Base-by-base conservation (phyloP, 2,113 vertebrate genomes). In the Recurvirostra avosetta region DNA sequence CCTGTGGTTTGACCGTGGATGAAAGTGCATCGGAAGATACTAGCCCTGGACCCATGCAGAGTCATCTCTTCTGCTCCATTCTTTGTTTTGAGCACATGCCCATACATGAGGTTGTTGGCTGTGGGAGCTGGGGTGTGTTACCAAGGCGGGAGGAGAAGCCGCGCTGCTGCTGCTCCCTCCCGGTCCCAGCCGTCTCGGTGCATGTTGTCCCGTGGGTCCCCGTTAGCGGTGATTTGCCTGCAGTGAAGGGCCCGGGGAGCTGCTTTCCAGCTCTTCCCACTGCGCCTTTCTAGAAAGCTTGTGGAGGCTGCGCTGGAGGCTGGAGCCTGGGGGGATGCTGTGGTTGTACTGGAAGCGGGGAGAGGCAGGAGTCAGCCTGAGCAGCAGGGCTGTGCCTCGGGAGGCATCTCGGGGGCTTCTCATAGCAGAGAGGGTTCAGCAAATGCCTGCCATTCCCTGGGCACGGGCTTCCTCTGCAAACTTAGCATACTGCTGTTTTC, bases 1-100 rank as follows among this genome's bases (percentile, higher is more conserved):
- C 71, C 58, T 49, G 75, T 71, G 77, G 88, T 88, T 81, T 92
- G 71, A 59, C 79, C 11, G 2, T 80, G 92, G 75, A 55, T 94
- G 91, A 72, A 68, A 90, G 75, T 36, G 92, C 96, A 97, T 96
- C 92, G 94, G 97, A 96, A 97, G 95, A 97, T 97, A 97, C 96
- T 96, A 93, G 78, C 67, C 41, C 62, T 3, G 34, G 90, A 40
- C 52, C 75, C 82, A 49, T 0, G 8, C 82, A 75, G 87, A 76
- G 65, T 71, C 94, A 70, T 76, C 81, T 88, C 78, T 92, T 89
- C 83, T 80, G 77, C 94, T 92, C 88, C 82, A 36, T 93, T 36
- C 95, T 93, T 94, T 97, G 58, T 68, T 90, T 90, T 92, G 88
- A 63, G 47, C 9, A 0, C 52, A 20, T 52, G 82, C 88, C 80